Percentiles rank a stretch among this genome's conserved stretches.
Conservation (phyloP, 2,888 invertebrate genomes). For the Andrena camellia region DNA sequence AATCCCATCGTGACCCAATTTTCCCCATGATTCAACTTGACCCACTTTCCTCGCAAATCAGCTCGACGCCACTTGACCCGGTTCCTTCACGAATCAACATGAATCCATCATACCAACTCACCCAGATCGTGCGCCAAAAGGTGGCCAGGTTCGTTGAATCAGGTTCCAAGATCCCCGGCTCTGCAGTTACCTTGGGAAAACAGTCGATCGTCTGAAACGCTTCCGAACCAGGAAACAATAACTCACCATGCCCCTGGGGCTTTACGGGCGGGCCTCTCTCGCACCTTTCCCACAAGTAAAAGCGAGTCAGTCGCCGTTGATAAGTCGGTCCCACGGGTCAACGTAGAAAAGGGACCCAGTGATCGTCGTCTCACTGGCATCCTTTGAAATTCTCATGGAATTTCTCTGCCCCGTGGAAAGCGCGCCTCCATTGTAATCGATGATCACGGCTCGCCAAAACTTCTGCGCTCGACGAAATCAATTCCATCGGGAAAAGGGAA, state of each 20-base stretch:
- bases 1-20: background rate
- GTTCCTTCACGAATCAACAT: background rate
- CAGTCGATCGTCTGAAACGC: slow-evolving; percentile 29
- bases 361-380: slow-evolving; percentile 1
- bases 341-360: slow-evolving; percentile 34
- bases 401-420: slow-evolving; percentile 14
- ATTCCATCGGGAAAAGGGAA: slow-evolving; percentile 29
- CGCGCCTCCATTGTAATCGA: slow-evolving; percentile 22
- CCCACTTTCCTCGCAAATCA: background rate
- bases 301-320: slow-evolving; percentile 56
- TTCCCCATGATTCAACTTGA: background rate
- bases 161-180: background rate
- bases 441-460: background rate
- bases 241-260: slow-evolving; percentile 5
- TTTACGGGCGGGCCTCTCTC: slow-evolving; percentile 43
- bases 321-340: slow-evolving; percentile 58
- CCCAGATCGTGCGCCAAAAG: background rate
- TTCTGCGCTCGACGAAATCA: background rate
- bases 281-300: slow-evolving; percentile 62
- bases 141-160: background rate
- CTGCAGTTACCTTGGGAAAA: slow-evolving; percentile 14
- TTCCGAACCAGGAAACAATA: slow-evolving; percentile 35
- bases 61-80: background rate
- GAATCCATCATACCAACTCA: background rate
- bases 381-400: slow-evolving; percentile 18